phyloP scores from a whole-genome alignment of 2,797 vertebrate species.

The Holocentrus rufus region DNA sequence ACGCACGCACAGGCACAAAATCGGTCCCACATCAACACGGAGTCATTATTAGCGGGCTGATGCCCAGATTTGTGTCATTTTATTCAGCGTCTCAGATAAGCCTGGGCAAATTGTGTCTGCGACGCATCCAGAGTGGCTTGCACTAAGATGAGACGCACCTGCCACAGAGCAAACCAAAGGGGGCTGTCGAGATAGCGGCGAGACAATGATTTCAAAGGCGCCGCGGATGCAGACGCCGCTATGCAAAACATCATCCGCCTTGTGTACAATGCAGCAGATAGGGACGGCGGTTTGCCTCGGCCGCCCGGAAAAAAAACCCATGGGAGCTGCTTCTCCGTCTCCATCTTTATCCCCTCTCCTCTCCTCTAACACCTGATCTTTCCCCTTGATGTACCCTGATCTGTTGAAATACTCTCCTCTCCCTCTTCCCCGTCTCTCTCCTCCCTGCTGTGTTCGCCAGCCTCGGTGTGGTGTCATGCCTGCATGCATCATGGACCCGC shows the following conservation, averaged over 20 bases:
- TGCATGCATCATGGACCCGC: constrained; percentile 80
- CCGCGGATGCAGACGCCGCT: constrained; percentile 20
- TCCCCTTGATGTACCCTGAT: constrained; percentile 61
- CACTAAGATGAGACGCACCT: constrained; percentile 64
- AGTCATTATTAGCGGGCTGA: constrained; percentile 68
- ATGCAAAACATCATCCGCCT: constrained; percentile 28
- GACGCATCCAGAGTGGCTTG: constrained; percentile 44
- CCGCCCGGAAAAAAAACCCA: constrained; percentile 15
- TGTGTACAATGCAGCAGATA: constrained; percentile 7
- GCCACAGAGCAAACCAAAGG: constrained; percentile 47
- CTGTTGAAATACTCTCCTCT: constrained; percentile 52
- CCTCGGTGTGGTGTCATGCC: constrained; percentile 73
- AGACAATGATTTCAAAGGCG: constrained; percentile 50
- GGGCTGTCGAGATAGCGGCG: constrained; percentile 56
- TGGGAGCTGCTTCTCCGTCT: constrained; percentile 23
- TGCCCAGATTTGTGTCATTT: constrained; percentile 73
- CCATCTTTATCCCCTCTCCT: constrained; percentile 40
- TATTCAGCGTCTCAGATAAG: constrained; percentile 60
- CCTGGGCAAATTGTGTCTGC: constrained; percentile 57
- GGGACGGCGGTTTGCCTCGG: constrained; percentile 6
- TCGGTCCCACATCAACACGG: constrained; percentile 61
- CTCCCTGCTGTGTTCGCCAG: constrained; percentile 59
- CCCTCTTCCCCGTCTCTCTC: constrained; percentile 20
- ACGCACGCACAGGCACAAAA: constrained; percentile 39
- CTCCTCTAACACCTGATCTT: constrained; percentile 47